phyloP scores from a whole-genome alignment of 2,113 vertebrate species.

The Crotalus viridis region DNA sequence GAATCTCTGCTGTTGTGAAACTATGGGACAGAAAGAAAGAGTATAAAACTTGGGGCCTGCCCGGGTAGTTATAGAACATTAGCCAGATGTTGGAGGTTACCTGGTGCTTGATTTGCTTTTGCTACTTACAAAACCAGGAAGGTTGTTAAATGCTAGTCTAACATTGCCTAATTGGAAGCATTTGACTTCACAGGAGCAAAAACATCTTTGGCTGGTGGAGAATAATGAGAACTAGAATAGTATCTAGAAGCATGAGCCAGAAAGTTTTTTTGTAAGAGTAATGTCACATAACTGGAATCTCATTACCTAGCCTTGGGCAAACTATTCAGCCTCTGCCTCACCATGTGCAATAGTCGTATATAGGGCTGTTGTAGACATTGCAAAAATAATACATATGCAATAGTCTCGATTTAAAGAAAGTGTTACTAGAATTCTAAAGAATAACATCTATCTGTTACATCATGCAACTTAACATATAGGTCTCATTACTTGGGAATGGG shows the following conservation, averaged over 20 bases:
- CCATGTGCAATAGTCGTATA: not conserved
- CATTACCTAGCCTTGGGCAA: not conserved
- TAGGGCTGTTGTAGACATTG: not conserved
- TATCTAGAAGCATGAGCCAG: not conserved
- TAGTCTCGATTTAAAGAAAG: not conserved
- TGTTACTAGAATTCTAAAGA: not conserved
- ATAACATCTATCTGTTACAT: not conserved
- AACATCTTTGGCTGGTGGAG: not conserved
- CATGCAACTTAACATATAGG: not conserved
- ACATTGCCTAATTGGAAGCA: not conserved
- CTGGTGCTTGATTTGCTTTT: not conserved
- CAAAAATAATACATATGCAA: not conserved
- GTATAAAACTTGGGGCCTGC: not conserved
- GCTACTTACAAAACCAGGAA: not conserved
- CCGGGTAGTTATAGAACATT: not conserved
- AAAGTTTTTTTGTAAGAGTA: not conserved
- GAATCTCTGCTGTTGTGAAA: not conserved
- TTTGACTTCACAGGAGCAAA: not conserved
- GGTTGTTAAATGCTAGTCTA: not conserved
- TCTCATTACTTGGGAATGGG: not conserved
- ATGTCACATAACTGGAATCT: not conserved
- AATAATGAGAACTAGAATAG: not conserved
- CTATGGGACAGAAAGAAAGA: no score
- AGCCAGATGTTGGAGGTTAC: not conserved
- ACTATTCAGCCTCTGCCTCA: not conserved